Evolutionary conservation across 2,888 invertebrate species (phyloP), one percentile per base, ranked within the genome.

Genomic region (Drosophila histrio): DNA sequence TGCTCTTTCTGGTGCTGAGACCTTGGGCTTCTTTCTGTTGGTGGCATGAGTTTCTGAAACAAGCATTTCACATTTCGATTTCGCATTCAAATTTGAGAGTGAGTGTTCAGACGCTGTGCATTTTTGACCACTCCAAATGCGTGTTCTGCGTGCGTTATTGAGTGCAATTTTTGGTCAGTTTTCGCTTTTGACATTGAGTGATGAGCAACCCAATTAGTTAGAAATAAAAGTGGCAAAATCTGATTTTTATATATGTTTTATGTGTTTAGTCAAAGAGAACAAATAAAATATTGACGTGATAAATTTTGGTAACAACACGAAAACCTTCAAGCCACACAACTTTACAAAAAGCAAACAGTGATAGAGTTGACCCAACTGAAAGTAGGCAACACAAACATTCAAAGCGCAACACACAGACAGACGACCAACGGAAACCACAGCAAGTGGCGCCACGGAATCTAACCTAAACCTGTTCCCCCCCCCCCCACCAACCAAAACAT

Each of bases 251-350:
- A 30, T 38, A 60, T 34, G 71, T 28, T 66, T 17, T 30, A 17
- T 11, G 17, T 15, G n/a, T n/a, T n/a, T n/a, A n/a, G n/a, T n/a
- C n/a, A 57, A 57, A 69, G 32, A 53, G 36, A 59, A 59, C 70
- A 57, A 69, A 46, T 65, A 60, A 66, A 67, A 85, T 72, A 72
- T 82, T 72, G 77, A 77, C 68, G 75, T 74, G 71, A 88, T 86
- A 88, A 88, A 86, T 86, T 88, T 85, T 54, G 57, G 43, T 39
- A 53, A 34, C 32, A 73, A 74, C 77, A 82, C 65, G 76, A 66
- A 68, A 73, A 47, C 1, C 34, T 49, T 41, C 21, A 39, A 26
- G 24, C 34, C 15, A 43, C 15, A 43, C 11, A 28, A 52, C 39
- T 34, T 21, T 26, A 19, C 39, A 57, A 64, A 65, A 61, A 57